Base-by-base conservation (phyloP, 2,888 invertebrate species). In the Sabatieria punctata region DNA sequence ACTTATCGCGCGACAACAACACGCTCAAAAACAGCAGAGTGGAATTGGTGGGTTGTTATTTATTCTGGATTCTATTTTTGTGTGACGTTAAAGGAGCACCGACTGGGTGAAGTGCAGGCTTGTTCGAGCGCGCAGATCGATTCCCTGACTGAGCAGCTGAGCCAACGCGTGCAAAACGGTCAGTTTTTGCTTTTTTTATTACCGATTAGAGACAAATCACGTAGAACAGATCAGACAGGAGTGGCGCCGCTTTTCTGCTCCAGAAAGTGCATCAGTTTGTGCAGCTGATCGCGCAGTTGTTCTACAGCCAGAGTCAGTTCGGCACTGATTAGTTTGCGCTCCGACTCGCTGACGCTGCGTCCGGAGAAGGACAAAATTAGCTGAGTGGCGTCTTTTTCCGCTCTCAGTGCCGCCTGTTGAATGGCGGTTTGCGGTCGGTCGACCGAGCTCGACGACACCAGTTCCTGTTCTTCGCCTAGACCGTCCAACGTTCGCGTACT, bases 31-130 rank as follows among this genome's bases (percentile, higher is more conserved):
- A n/a, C n/a, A n/a, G n/a, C n/a, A n/a, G n/a, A n/a, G n/a, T 78
- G 39, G 76, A 78, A 65, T 73, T 75, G 35, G 69, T 69, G 65
- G 71, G 72, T 57, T 41, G 18, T 15, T 36, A 35, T 40, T 24
- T 15, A 11, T 8, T 50, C 42, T 33, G 45, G 46, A 48, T 37
- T 33, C n/a, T n/a, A n/a, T n/a, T n/a, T n/a, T n/a, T n/a, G n/a
- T n/a, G n/a, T n/a, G n/a, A n/a, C n/a, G n/a, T n/a, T 19, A 40
- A 47, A 46, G 52, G 52, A 46, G 46, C 49, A 19, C 41, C 45
- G 21, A 25, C 33, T 18, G 8, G 30, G 33, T 25, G 18, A 25
- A 6, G 6, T 42, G 42, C 3, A 19, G 22, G 42, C 21, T 30
- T 18, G 42, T 18, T 25, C 42, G 21, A 33, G 33, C 6, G 42